A percentile compares a stretch with the other conserved stretches of the same genome.
Conservation (phyloP, 1,140 invertebrate genomes). For the Brachionus sp. region DNA sequence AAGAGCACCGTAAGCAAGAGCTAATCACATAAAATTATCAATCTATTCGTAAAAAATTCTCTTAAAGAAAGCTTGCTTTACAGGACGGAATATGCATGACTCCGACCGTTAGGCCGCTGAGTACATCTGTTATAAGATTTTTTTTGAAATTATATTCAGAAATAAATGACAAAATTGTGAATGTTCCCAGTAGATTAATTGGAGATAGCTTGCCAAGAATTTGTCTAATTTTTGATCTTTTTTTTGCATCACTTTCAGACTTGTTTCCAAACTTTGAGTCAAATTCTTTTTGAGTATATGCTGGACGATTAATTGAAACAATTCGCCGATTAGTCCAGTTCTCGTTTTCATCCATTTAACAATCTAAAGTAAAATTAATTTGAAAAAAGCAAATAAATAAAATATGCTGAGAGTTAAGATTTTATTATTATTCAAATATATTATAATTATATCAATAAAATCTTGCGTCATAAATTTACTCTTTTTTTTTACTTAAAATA, state of each 20-base stretch:
- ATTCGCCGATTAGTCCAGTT: neutral
- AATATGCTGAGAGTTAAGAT: too few relatives aligned
- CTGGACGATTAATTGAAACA: neutral
- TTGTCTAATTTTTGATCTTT: neutral
- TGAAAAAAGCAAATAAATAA: too few relatives aligned
- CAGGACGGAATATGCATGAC: conserved; percentile 35
- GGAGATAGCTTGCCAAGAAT: neutral
- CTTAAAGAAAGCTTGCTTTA: neutral
- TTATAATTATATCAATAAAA: neutral
- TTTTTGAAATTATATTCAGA: conserved; percentile 42
- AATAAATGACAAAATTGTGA: conserved; percentile 19
- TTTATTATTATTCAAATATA: neutral
- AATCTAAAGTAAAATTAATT: neutral
- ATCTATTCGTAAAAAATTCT: neutral
- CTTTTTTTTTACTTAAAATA: neutral
- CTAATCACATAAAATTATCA: conserved; percentile 46
- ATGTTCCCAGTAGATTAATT: neutral
- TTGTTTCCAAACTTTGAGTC: neutral
- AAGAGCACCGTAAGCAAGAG: conserved; percentile 62
- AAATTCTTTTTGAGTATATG: neutral
- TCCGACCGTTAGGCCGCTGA: conserved; percentile 44
- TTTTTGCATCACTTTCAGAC: neutral
- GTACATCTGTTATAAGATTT: conserved; percentile 5
- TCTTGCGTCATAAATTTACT: neutral
- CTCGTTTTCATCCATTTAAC: neutral